phyloP scores from a whole-genome alignment of 2,113 vertebrate genomes.

The Cynoglossus semilaevis region DNA sequence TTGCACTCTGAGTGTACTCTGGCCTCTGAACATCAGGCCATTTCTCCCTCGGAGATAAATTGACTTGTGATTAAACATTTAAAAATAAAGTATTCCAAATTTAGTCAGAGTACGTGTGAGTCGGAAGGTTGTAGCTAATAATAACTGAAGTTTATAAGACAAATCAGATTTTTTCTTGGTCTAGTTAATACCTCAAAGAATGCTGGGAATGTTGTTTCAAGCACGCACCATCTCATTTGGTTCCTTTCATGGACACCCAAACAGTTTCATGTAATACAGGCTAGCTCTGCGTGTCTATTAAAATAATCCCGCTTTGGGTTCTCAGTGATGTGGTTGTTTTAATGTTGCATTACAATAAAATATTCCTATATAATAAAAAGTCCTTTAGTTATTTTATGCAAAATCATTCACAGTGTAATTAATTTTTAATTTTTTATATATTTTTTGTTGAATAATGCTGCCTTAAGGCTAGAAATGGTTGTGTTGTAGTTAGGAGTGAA shows the following conservation, averaged over 20 bases:
- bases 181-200: conserved; percentile 40
- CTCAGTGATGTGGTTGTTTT: too few species aligned
- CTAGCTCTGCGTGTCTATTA: neutral
- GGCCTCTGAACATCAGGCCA: neutral
- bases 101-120: neutral
- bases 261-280: conserved; percentile 7
- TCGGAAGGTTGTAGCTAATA: neutral
- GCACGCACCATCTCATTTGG: neutral
- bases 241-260: conserved; percentile 46
- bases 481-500: too few species aligned
- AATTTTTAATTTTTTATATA: too few species aligned
- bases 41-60: conserved; percentile 10
- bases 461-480: too few species aligned
- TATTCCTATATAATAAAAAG: too few species aligned
- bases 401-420: too few species aligned
- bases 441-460: too few species aligned
- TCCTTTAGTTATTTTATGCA: too few species aligned
- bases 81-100: neutral
- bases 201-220: conserved; percentile 40
- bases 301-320: too few species aligned
- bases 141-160: conserved; percentile 1
- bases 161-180: conserved; percentile 37
- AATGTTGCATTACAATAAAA: too few species aligned
- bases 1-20: neutral
- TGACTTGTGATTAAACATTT: neutral